Conservation (phyloP, 2,113 vertebrate species). For the Barnardius zonarius region DNA sequence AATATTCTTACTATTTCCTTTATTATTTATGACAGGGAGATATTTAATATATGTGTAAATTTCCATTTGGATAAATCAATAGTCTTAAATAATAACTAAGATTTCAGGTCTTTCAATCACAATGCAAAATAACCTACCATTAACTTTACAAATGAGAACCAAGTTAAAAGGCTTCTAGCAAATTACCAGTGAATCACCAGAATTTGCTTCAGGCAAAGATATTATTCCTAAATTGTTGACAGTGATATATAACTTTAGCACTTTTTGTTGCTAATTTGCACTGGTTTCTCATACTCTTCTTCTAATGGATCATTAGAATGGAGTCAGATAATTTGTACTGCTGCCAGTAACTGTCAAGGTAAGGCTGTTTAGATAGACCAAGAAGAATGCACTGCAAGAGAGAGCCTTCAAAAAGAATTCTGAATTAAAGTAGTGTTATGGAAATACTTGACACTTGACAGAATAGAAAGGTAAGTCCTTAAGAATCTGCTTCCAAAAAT, state of each 20-base stretch:
- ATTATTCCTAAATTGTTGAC: conserved; percentile 46
- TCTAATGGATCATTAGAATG: conserved; percentile 44
- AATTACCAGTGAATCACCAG: conserved; percentile 61
- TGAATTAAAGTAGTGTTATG: background rate
- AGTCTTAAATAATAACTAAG: conserved; percentile 49
- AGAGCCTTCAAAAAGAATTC: background rate
- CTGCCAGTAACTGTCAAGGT: conserved; percentile 43
- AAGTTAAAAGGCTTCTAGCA: conserved; percentile 62
- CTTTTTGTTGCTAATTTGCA: conserved; percentile 50
- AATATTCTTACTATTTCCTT: background rate
- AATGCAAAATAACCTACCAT: conserved; percentile 48
- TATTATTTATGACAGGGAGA: background rate
- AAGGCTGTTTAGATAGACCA: conserved; percentile 1
- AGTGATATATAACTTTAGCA: conserved; percentile 35
- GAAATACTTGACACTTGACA: background rate
- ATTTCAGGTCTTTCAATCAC: conserved; percentile 52
- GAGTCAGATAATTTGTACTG: conserved; percentile 29
- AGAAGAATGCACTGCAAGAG: background rate
- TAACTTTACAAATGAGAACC: conserved; percentile 61
- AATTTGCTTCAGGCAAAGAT: conserved; percentile 48
- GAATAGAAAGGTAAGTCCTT: background rate
- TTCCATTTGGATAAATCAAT: conserved; percentile 38
- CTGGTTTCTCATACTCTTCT: conserved; percentile 43
- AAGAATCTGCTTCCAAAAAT: background rate
- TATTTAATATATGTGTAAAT: conserved; percentile 9